phyloP scores from a whole-genome alignment of 2,888 invertebrate species.

The Podotricha telesiphe region DNA sequence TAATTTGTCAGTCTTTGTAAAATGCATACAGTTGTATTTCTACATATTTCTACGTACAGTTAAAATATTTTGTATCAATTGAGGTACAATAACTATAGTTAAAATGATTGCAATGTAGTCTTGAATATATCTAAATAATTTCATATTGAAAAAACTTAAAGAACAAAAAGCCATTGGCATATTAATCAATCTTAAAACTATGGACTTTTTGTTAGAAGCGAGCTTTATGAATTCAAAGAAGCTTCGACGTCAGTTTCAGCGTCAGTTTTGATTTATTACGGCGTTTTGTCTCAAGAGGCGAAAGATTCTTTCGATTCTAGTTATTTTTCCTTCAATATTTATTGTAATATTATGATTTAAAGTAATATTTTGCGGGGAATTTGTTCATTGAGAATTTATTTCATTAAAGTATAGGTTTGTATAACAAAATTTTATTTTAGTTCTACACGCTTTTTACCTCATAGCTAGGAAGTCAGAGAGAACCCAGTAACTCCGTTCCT shows the following conservation, averaged over 20 bases:
- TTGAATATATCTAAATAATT: too few relatives aligned
- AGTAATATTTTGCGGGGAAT: not conserved
- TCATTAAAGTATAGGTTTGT: too few relatives aligned
- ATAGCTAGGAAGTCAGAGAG: too few relatives aligned
- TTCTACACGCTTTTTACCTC: too few relatives aligned
- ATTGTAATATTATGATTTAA: not conserved
- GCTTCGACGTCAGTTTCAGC: conserved; percentile 9
- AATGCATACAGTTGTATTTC: not conserved
- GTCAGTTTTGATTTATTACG: conserved; percentile 17
- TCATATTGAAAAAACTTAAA: not conserved
- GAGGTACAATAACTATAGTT: too few relatives aligned
- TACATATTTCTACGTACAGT: too few relatives aligned
- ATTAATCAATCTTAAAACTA: conserved; percentile 4
- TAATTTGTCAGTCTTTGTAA: not conserved
- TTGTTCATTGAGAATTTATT: not conserved
- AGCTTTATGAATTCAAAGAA: conserved; percentile 14
- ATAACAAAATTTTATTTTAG: too few relatives aligned
- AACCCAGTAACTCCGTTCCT: too few relatives aligned
- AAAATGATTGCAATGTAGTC: too few relatives aligned
- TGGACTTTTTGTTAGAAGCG: conserved; percentile 1
- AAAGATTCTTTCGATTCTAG: not conserved
- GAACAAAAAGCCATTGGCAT: not conserved
- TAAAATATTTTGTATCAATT: too few relatives aligned
- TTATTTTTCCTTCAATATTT: conserved; percentile 9
- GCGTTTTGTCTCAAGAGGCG: conserved; percentile 10